These are phyloP conservation scores for Chloroceryle inda DNA, from an alignment of 2,797 vertebrate species.

Conservation along the genomic window DNA sequence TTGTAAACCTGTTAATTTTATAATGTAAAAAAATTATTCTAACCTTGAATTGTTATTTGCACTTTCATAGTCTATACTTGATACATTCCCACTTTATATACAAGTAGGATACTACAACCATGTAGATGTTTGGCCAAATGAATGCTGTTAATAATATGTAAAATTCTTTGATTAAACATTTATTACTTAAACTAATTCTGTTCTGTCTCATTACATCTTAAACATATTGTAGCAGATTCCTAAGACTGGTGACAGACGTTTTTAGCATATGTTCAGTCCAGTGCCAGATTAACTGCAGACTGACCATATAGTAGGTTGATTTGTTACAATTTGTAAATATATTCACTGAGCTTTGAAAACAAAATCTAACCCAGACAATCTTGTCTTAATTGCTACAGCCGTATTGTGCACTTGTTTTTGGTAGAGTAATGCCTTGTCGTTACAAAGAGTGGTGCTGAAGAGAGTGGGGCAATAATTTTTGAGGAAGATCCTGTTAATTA, in stretches of 20 bases:
- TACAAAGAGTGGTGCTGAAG: not conserved
- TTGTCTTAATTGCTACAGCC: not conserved
- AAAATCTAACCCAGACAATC: not conserved
- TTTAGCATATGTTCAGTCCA: not conserved
- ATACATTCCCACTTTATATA: constrained; percentile 99
- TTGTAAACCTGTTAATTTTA: constrained; percentile 97
- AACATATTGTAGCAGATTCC: constrained; percentile 23
- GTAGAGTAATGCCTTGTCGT: not conserved
- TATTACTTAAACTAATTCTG: constrained; percentile 85
- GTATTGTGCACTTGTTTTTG: not conserved
- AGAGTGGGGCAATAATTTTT: not conserved
- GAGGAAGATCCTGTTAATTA: not conserved
- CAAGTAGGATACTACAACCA: constrained; percentile 88
- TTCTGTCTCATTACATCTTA: constrained; percentile 76
- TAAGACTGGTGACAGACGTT: not conserved
- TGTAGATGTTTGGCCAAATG: constrained; percentile 97
- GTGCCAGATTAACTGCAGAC: not conserved
- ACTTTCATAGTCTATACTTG: constrained; percentile 99
- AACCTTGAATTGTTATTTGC: constrained; percentile 99
- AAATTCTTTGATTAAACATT: constrained; percentile 89
- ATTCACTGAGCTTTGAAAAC: constrained; percentile 6
- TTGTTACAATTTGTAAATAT: not conserved
- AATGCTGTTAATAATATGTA: constrained; percentile 91
- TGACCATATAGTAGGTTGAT: not conserved
- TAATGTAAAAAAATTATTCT: constrained; percentile 94